phyloP scores from a whole-genome alignment of 1,140 invertebrate genomes.

The Orius laevigatus region DNA sequence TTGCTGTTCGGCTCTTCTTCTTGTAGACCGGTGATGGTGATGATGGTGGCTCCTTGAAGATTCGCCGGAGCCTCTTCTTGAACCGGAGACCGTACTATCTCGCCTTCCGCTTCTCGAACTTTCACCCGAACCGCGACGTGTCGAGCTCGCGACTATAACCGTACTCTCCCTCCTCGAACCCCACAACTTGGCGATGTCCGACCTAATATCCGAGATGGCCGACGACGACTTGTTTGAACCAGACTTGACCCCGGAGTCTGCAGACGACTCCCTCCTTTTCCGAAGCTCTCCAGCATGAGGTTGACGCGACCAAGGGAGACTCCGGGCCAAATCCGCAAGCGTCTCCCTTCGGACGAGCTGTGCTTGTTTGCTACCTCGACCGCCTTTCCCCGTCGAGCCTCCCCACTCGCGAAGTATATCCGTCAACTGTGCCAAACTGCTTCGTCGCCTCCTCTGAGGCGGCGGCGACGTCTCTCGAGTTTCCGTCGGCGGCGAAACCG shows the following conservation, averaged over 20 bases:
- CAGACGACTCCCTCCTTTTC: slow-evolving; percentile 61
- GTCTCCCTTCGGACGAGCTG: slow-evolving; percentile 65
- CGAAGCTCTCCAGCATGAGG: slow-evolving; percentile 31
- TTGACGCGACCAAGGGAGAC: slow-evolving; percentile 45
- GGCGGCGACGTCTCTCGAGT: slow-evolving; percentile 43
- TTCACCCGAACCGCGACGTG: slow-evolving; percentile 26
- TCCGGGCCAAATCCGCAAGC: slow-evolving; percentile 59
- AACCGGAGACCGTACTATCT: slow-evolving; percentile 21
- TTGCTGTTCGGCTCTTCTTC: slow-evolving; percentile 48
- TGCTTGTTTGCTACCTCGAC: slow-evolving; percentile 32
- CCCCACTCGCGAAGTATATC: slow-evolving; percentile 76
- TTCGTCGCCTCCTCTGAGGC: slow-evolving; percentile 51
- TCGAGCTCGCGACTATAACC: slow-evolving; percentile 25
- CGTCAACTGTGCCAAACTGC: slow-evolving; percentile 69
- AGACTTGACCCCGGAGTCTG: slow-evolving; percentile 64
- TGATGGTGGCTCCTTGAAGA: slow-evolving; percentile 34
- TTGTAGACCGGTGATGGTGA: slow-evolving; percentile 29
- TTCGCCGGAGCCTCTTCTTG: slow-evolving; percentile 42
- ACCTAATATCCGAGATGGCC: slow-evolving; percentile 46
- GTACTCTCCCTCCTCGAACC: slow-evolving; percentile 37
- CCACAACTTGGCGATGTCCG: slow-evolving; percentile 54
- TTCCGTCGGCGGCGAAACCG: slow-evolving; percentile 60
- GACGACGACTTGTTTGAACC: slow-evolving; percentile 42
- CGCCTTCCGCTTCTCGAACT: slow-evolving; percentile 23
- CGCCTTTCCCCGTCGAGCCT: slow-evolving; percentile 30